These are phyloP conservation scores for Lepisosteus osseus DNA, from an alignment of 2,113 vertebrate species.

Conservation along the genomic window DNA sequence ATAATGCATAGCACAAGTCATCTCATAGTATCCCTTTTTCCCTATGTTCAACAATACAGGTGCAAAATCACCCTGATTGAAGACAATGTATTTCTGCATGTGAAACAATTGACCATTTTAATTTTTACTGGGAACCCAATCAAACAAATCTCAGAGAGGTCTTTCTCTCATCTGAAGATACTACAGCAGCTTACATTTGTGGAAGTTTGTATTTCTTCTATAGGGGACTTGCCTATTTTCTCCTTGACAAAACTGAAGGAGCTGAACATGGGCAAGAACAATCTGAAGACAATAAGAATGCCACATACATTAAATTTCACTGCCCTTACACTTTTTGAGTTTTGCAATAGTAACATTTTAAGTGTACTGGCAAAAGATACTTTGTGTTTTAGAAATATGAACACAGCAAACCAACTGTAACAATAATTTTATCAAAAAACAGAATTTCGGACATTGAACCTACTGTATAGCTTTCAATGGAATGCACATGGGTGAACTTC, in stretches of 20 bases:
- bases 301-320: conserved; percentile 52
- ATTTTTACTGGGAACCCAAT: conserved; percentile 66
- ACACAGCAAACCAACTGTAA: conserved; percentile 40
- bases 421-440: conserved; percentile 63
- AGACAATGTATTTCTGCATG: neutral
- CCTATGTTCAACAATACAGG: too few species aligned
- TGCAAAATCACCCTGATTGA: too few species aligned
- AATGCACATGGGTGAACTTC: conserved; percentile 47
- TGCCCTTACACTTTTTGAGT: conserved; percentile 48
- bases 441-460: conserved; percentile 50
- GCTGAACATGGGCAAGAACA: conserved; percentile 62
- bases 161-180: too few species aligned
- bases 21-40: too few species aligned
- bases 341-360: conserved; percentile 57
- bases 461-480: conserved; percentile 47
- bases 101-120: conserved; percentile 51
- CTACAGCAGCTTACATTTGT: too few species aligned
- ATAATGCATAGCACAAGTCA: too few species aligned
- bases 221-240: conserved; percentile 49
- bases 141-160: too few species aligned
- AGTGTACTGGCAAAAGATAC: conserved; percentile 51
- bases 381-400: conserved; percentile 35
- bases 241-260: conserved; percentile 56
- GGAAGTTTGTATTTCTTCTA: too few species aligned
- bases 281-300: conserved; percentile 53